Evolutionary conservation across 2,797 vertebrate genomes (phyloP).

Genomic region (Vespertilio murinus): DNA sequence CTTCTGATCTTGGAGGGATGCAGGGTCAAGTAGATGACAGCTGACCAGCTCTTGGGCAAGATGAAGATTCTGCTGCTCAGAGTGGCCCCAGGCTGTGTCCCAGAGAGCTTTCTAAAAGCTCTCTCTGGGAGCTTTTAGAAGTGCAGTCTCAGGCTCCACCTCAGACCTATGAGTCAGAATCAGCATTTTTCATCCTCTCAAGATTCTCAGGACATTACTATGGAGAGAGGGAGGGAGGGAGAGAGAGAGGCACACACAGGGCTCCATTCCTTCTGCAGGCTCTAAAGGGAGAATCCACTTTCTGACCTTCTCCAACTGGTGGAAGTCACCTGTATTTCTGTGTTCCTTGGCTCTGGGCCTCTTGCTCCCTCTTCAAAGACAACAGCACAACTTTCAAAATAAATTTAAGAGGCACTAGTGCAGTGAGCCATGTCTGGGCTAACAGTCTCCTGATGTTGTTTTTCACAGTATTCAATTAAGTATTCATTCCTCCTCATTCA

Average conservation of each 20-base stretch:
- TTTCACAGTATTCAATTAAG: neutral
- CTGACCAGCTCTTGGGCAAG: neutral
- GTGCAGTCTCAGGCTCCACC: neutral
- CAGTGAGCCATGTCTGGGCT: neutral
- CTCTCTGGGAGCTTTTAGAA: neutral
- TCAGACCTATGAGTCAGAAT: neutral
- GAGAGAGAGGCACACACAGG: too few relatives aligned
- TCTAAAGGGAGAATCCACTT: neutral
- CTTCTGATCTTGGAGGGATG: neutral
- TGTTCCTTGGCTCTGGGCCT: neutral
- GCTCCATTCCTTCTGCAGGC: neutral
- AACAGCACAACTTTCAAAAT: neutral
- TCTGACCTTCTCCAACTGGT: neutral
- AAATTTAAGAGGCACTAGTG: neutral
- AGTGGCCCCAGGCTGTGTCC: neutral
- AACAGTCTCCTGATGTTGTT: neutral
- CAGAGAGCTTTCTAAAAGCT: too few relatives aligned
- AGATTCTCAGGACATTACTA: neutral
- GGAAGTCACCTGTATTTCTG: neutral
- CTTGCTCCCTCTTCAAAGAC: neutral
- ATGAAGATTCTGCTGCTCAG: neutral
- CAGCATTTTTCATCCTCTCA: neutral
- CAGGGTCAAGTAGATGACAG: neutral
- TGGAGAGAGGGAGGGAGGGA: too few relatives aligned
- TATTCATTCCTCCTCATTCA: neutral